Evolutionary conservation across 1,140 invertebrate genomes (phyloP).

Genomic region (Nilaparvata lugens): DNA sequence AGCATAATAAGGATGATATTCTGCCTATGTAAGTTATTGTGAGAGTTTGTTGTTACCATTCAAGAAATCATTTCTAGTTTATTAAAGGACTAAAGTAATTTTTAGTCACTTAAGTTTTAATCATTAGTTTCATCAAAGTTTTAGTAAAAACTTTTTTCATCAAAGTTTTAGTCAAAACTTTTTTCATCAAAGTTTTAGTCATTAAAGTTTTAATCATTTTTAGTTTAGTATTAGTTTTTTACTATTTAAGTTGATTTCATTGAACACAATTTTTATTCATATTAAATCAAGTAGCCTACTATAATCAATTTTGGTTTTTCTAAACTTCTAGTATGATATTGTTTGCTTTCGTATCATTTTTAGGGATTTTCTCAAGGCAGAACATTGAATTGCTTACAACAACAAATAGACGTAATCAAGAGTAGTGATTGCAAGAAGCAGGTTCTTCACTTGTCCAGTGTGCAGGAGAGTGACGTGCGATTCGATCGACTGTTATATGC

Average conservation of each 20-base stretch:
- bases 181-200: no score
- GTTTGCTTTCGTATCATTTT: neutral
- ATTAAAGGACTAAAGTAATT: no score
- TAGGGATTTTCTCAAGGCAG: conserved; percentile 60
- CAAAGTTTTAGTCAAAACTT: no score
- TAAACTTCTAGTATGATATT: neutral
- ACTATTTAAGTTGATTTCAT: neutral
- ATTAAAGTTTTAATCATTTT: no score
- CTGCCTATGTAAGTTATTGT: no score
- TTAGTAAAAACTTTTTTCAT: no score
- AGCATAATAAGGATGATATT: no score
- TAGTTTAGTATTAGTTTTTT: neutral
- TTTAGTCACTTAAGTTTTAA: no score
- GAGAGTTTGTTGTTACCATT: no score
- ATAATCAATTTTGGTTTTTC: no score
- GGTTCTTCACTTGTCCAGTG: conserved; percentile 74
- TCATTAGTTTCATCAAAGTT: no score
- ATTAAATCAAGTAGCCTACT: neutral
- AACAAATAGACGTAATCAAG: conserved; percentile 44
- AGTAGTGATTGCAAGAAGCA: conserved; percentile 59
- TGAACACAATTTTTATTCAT: neutral
- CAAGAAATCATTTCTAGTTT: no score
- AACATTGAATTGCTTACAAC: conserved; percentile 78
- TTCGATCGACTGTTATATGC: conserved; percentile 76
- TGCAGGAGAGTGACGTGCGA: conserved; percentile 86